These are phyloP conservation scores for Diachasma alloeum DNA, from an alignment of 1,140 invertebrate species.

Conservation along the genomic window DNA sequence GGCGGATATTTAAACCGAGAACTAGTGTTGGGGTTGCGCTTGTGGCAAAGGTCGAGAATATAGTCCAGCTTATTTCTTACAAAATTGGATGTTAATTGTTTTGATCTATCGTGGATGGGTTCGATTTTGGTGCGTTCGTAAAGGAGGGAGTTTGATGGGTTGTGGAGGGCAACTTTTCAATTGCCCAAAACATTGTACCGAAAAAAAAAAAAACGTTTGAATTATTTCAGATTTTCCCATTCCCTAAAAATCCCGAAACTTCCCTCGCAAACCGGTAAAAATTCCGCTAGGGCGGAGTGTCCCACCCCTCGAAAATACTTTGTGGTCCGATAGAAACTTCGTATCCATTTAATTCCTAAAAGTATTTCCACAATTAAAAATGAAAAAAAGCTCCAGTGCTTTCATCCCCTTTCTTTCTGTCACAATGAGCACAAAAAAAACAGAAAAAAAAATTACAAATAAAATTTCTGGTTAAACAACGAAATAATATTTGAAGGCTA, in stretches of 20 bases:
- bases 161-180: too few relatives aligned
- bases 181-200: neutral
- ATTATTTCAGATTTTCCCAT: neutral
- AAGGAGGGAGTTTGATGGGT: too few relatives aligned
- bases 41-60: too few relatives aligned
- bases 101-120: too few relatives aligned
- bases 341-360: neutral
- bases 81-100: too few relatives aligned
- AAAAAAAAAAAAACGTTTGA: neutral
- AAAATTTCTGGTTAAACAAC: neutral
- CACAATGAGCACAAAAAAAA: neutral
- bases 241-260: neutral
- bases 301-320: neutral
- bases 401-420: conserved; percentile 2
- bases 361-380: conserved; percentile 8
- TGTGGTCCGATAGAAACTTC: conserved; percentile 12
- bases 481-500: conserved; percentile 18
- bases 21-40: too few relatives aligned
- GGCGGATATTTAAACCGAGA: too few relatives aligned
- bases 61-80: too few relatives aligned
- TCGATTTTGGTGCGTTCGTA: too few relatives aligned
- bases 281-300: neutral
- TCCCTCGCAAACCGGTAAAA: neutral
- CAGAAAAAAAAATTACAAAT: neutral
- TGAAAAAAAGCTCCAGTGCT: neutral